Conservation (phyloP, 2,797 vertebrate genomes). For the Halcyon smyrnensis region DNA sequence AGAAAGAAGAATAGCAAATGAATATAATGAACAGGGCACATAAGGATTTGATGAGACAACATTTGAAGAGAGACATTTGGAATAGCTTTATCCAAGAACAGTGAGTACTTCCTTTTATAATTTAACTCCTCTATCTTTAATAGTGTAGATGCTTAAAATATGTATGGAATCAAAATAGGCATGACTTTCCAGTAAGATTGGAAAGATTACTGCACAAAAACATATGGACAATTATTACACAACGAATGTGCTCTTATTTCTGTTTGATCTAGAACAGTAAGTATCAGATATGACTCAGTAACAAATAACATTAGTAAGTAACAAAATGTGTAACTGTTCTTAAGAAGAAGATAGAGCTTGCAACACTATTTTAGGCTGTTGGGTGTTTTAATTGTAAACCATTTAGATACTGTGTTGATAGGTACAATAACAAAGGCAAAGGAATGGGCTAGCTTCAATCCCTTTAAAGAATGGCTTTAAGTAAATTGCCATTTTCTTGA, state of each 20-base stretch:
- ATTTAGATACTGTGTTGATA: fast-evolving
- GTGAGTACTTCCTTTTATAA: neutral
- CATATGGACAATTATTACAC: neutral
- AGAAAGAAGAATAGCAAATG: neutral
- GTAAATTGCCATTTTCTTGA: neutral
- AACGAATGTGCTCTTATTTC: neutral
- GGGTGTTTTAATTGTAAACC: neutral
- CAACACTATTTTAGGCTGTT: neutral
- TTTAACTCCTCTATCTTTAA: neutral
- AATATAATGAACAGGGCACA: neutral
- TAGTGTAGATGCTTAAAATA: neutral
- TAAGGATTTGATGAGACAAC: neutral
- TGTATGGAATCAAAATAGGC: neutral
- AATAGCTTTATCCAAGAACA: neutral
- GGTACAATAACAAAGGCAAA: neutral
- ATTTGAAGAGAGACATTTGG: neutral
- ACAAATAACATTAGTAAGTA: neutral
- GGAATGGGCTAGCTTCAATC: neutral
- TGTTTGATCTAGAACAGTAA: neutral
- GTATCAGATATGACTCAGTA: neutral
- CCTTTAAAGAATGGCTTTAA: neutral
- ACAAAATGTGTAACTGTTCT: neutral
- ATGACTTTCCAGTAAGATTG: neutral
- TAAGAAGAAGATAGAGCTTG: neutral
- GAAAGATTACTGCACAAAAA: neutral